Evolutionary conservation across 2,888 invertebrate genomes (phyloP).

Genomic region (Yponomeuta evonymella): DNA sequence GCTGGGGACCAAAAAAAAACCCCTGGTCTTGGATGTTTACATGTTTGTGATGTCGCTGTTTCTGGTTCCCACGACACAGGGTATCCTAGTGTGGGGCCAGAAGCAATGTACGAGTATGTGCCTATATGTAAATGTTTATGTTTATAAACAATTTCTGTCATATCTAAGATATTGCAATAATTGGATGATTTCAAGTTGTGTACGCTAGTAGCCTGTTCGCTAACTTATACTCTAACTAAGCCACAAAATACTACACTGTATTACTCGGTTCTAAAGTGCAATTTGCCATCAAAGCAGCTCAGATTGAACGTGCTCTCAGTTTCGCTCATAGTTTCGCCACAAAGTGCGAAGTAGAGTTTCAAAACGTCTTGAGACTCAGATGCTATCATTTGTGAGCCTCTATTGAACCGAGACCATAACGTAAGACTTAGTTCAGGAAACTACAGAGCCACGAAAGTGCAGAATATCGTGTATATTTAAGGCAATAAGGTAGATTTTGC

Average conservation of each 20-base stretch:
- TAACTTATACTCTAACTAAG: neutral
- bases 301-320: neutral
- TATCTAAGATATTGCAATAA: neutral
- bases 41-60: no score
- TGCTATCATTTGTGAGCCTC: constrained; percentile 2
- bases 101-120: no score
- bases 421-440: neutral
- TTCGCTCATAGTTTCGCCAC: neutral
- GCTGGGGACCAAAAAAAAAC: no score
- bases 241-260: neutral
- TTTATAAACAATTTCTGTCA: no score
- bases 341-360: neutral
- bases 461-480: neutral
- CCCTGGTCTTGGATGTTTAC: no score
- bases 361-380: constrained; percentile 1
- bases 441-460: neutral
- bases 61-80: no score
- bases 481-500: neutral
- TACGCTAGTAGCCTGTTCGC: neutral
- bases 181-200: neutral
- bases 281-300: neutral
- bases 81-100: no score
- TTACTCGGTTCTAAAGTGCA: neutral
- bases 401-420: neutral
- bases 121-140: no score